A percentile compares a stretch with the other conserved stretches of the same genome.
phyloP scores from a whole-genome alignment of 2,113 vertebrate species.

The Anthoscopus minutus region DNA sequence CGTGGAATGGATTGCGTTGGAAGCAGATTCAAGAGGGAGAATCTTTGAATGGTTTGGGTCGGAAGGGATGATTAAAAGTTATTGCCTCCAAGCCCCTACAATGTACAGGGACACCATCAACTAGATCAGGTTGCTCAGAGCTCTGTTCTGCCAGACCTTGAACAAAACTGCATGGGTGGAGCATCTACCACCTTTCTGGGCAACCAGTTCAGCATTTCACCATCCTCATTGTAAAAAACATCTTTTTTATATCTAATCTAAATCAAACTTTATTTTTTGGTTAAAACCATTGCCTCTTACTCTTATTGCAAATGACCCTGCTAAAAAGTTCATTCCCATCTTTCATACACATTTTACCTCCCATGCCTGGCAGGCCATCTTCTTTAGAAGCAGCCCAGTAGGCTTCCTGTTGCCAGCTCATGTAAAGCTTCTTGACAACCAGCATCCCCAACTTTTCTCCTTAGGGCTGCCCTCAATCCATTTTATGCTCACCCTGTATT shows the following conservation, averaged over 20 bases:
- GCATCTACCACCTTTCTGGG: not conserved
- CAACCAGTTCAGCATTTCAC: not conserved
- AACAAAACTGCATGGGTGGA: not conserved
- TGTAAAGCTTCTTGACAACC: not conserved
- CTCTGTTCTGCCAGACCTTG: not conserved
- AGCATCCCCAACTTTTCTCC: not conserved
- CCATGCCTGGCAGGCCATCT: not conserved
- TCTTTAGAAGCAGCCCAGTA: not conserved
- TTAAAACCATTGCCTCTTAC: not conserved
- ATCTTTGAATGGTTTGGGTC: not conserved
- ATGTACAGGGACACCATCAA: not conserved
- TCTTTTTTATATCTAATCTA: not conserved
- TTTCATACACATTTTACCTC: not conserved
- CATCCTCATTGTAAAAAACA: not conserved
- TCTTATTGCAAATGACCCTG: not conserved
- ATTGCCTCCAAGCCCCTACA: not conserved
- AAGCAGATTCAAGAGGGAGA: not conserved
- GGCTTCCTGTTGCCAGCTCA: not conserved
- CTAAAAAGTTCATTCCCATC: not conserved
- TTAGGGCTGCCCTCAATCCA: not conserved
- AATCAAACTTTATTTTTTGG: not conserved
- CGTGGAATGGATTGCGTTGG: not conserved
- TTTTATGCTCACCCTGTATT: not conserved
- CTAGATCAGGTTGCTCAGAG: not conserved
- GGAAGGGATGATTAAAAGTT: not conserved